Percentiles rank a stretch among this genome's conserved stretches.
Evolutionary conservation across 2,113 vertebrate species (phyloP).

Genomic region (Eonycteris spelaea): DNA sequence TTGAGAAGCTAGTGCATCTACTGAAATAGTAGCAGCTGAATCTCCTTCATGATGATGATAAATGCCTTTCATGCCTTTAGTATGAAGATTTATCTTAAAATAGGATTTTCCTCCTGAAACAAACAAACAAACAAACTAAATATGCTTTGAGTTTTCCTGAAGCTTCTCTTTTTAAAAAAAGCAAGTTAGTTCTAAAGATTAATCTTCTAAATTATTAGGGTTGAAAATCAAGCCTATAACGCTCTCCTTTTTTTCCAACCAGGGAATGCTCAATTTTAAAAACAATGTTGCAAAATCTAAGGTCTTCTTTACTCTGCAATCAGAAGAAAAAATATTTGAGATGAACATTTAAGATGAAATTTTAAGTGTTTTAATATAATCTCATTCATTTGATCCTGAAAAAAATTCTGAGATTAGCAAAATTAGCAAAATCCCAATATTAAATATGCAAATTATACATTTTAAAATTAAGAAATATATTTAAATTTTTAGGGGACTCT

Average conservation of each 20-base stretch:
- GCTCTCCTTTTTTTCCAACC: neutral
- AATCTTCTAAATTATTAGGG: neutral
- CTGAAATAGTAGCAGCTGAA: neutral
- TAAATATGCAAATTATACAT: neutral
- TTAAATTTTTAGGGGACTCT: neutral
- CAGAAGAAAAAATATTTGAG: neutral
- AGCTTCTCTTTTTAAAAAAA: slow-evolving; percentile 1
- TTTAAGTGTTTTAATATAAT: neutral
- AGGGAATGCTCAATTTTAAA: neutral
- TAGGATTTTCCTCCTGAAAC: slow-evolving; percentile 1
- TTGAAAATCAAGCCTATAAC: neutral
- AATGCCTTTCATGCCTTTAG: neutral
- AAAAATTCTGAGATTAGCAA: neutral
- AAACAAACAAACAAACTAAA: neutral
- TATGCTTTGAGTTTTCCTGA: neutral
- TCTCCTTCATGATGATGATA: neutral
- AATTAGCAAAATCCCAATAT: neutral
- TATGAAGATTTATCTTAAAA: neutral
- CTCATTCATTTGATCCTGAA: neutral
- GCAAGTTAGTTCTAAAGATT: neutral
- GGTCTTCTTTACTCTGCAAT: neutral
- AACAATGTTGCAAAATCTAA: neutral
- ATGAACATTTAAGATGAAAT: neutral
- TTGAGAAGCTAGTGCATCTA: neutral
- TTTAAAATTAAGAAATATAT: neutral